phyloP scores from a whole-genome alignment of 2,113 vertebrate genomes.

The Motacilla alba region DNA sequence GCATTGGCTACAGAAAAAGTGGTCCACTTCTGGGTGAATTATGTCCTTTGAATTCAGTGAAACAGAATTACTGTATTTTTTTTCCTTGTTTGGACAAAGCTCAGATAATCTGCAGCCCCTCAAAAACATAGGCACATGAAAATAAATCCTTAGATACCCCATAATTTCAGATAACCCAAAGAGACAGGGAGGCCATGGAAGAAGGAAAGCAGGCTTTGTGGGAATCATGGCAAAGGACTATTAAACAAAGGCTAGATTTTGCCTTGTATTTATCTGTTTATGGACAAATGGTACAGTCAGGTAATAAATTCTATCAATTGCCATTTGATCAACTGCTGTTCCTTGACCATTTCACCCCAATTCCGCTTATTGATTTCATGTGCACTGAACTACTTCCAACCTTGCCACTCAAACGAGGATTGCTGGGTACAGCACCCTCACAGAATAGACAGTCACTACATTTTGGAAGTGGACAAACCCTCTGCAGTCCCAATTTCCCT shows the following conservation, averaged over 20 bases:
- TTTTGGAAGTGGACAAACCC: not conserved
- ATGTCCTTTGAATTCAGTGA: not conserved
- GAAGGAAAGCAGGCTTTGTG: not conserved
- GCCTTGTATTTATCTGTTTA: not conserved
- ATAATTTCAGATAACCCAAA: not conserved
- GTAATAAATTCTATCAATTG: not conserved
- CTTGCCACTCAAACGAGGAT: not conserved
- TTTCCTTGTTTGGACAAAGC: not conserved
- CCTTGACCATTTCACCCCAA: slow-evolving; percentile 23
- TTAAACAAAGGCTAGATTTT: not conserved
- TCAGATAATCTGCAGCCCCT: not conserved
- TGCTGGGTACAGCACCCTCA: not conserved
- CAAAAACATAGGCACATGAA: not conserved
- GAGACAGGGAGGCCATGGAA: not conserved
- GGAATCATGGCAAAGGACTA: not conserved
- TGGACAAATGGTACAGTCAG: not conserved
- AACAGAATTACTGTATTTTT: not conserved
- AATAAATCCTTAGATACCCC: not conserved
- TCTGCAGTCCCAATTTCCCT: not conserved
- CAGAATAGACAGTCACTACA: rapidly evolving
- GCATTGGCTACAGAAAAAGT: not conserved
- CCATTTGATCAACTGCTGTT: slow-evolving; percentile 9
- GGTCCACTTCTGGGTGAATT: not conserved
- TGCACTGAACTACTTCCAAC: not conserved
- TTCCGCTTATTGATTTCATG: not conserved